These are phyloP conservation scores for Plebejus argus DNA, from an alignment of 2,888 invertebrate genomes.

Conservation along the genomic window DNA sequence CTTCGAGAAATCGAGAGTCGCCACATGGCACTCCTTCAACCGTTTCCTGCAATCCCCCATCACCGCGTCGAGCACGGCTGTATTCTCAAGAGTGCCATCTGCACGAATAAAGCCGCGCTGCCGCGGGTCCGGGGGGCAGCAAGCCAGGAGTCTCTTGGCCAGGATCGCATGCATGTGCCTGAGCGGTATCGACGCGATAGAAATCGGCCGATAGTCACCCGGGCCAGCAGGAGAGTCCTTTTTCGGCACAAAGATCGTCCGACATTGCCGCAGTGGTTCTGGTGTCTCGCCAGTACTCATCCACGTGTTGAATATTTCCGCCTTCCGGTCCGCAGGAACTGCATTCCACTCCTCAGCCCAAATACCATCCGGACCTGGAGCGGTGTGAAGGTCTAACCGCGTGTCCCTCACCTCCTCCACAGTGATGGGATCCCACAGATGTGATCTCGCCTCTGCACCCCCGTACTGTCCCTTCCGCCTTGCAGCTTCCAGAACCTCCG, in stretches of 20 bases:
- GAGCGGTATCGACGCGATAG: slow-evolving; percentile 46
- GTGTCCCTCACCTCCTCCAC: slow-evolving; percentile 39
- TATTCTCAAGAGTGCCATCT: slow-evolving; percentile 56
- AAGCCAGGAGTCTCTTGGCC: slow-evolving; percentile 42
- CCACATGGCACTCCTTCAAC: slow-evolving; percentile 52
- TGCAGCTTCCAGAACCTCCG: slow-evolving; percentile 27
- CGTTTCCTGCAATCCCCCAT: slow-evolving; percentile 45
- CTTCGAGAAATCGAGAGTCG: slow-evolving; percentile 61
- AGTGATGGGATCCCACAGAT: slow-evolving; percentile 39
- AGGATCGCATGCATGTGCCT: slow-evolving; percentile 48
- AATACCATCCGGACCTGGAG: slow-evolving; percentile 46
- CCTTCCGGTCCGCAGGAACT: slow-evolving; percentile 37
- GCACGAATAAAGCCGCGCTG: slow-evolving; percentile 47
- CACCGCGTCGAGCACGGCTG: slow-evolving; percentile 47
- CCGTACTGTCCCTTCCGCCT: slow-evolving; percentile 27
- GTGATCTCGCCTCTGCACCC: slow-evolving; percentile 26
- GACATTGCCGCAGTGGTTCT: slow-evolving; percentile 38
- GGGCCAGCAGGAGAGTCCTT: slow-evolving; percentile 41
- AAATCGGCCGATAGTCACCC: slow-evolving; percentile 47
- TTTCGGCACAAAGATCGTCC: slow-evolving; percentile 45
- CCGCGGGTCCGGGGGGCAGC: slow-evolving; percentile 44
- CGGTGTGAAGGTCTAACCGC: slow-evolving; percentile 35
- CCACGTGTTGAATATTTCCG: slow-evolving; percentile 40
- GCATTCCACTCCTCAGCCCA: slow-evolving; percentile 39
- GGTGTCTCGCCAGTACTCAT: slow-evolving; percentile 38